Percentiles rank a stretch among this genome's conserved stretches.
Conservation (phyloP, 2,797 vertebrate genomes). For the Adrianichthys oophorus region DNA sequence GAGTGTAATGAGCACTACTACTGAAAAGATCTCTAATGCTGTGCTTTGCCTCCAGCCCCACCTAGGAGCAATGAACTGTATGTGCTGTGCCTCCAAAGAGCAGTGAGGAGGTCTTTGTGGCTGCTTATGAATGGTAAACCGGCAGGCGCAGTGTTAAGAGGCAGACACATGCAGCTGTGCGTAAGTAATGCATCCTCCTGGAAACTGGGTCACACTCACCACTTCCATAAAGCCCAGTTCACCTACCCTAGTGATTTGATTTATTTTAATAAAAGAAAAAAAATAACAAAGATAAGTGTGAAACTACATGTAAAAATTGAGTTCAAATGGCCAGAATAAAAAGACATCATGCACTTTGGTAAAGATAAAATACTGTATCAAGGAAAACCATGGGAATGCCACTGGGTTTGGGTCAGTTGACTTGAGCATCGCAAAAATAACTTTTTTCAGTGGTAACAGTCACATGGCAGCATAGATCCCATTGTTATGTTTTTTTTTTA, state of each 20-base stretch:
- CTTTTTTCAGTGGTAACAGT: too few relatives aligned
- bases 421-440: too few relatives aligned
- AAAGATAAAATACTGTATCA: background rate
- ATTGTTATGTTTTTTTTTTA: too few relatives aligned
- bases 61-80: conserved; percentile 55
- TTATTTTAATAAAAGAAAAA: conserved; percentile 22
- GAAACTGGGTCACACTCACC: conserved; percentile 74
- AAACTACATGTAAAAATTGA: background rate
- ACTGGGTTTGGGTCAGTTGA: background rate
- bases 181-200: conserved; percentile 66
- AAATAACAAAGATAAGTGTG: background rate
- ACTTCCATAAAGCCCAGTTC: conserved; percentile 54
- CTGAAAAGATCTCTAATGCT: conserved; percentile 14
- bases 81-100: conserved; percentile 47
- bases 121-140: conserved; percentile 47
- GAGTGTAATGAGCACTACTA: conserved; percentile 3
- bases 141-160: conserved; percentile 37
- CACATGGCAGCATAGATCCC: too few relatives aligned
- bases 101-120: conserved; percentile 25
- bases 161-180: conserved; percentile 65
- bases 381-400: background rate
- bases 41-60: conserved; percentile 18
- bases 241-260: conserved; percentile 47
- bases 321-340: background rate
- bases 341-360: background rate